These are phyloP conservation scores for Pristionchus exspectatus DNA, from an alignment of 2,888 invertebrate species.

Conservation along the genomic window DNA sequence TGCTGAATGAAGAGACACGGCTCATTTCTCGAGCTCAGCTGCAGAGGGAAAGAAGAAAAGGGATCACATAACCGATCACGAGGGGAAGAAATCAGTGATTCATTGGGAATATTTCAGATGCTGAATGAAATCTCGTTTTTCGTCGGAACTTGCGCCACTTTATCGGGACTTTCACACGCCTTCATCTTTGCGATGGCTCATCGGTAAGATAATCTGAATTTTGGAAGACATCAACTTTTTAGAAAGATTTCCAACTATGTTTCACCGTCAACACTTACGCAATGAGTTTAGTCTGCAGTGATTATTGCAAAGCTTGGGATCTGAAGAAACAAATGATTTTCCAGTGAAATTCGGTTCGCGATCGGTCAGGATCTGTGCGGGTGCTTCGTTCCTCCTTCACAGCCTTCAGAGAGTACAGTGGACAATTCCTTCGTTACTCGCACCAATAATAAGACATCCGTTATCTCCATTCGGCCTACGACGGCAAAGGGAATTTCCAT, in stretches of 20 bases:
- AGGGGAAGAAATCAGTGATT: background rate
- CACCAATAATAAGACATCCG: slow-evolving; percentile 32
- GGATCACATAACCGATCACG: background rate
- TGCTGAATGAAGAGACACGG: too few species aligned
- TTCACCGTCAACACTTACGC: background rate
- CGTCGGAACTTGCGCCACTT: slow-evolving; percentile 61
- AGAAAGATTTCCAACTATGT: background rate
- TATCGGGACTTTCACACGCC: slow-evolving; percentile 62
- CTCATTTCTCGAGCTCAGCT: too few species aligned
- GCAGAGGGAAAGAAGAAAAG: background rate
- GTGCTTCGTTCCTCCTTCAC: slow-evolving; percentile 50
- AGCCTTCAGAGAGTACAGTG: background rate
- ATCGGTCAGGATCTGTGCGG: slow-evolving; percentile 51
- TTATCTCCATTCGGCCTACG: background rate
- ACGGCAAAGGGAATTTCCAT: background rate
- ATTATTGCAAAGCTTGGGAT: background rate
- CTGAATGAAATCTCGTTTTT: slow-evolving; percentile 61
- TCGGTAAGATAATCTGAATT: background rate
- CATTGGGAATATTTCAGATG: slow-evolving; percentile 44
- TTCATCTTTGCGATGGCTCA: slow-evolving; percentile 65
- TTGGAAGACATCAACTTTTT: background rate
- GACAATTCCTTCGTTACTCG: slow-evolving; percentile 34
- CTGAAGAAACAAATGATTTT: background rate
- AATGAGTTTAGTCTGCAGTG: background rate
- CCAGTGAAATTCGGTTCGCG: slow-evolving; percentile 53